Percentiles rank a stretch among this genome's conserved stretches.
Conservation (phyloP, 2,113 vertebrate species). For the Rhinopomastus cyanomelas region DNA sequence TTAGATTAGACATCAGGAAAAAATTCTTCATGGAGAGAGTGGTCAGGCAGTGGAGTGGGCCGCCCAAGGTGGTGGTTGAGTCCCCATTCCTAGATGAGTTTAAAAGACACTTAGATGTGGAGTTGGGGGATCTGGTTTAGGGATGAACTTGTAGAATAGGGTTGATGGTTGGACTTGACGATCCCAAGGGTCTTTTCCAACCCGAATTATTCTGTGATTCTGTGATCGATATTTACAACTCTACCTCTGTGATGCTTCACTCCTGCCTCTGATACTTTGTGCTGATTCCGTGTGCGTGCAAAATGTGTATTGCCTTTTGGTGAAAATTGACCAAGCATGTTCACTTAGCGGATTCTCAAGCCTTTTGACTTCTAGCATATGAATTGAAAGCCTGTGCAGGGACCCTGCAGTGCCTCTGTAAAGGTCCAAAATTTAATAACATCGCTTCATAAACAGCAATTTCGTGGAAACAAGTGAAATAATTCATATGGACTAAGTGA, state of each 20-base stretch:
- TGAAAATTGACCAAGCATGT: background rate
- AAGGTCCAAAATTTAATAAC: background rate
- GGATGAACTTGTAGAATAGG: no score
- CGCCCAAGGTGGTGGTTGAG: no score
- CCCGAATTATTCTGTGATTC: no score
- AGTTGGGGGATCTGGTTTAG: no score
- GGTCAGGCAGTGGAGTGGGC: no score
- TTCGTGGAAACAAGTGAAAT: background rate
- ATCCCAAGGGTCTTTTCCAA: no score
- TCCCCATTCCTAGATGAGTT: no score
- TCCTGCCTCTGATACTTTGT: background rate
- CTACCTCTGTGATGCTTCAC: background rate
- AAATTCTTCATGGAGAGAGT: no score
- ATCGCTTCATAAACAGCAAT: background rate
- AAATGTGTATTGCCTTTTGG: background rate
- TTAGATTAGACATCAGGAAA: no score
- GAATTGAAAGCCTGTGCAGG: background rate
- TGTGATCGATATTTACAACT: background rate
- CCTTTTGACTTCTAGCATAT: background rate
- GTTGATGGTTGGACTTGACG: no score
- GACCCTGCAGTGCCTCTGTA: background rate
- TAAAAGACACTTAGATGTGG: no score
- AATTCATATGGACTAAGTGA: background rate
- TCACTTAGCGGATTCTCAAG: background rate
- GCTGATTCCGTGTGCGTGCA: background rate